Base-by-base conservation (phyloP, 23 tunicate genomes). In the Ascidia mentula region DNA sequence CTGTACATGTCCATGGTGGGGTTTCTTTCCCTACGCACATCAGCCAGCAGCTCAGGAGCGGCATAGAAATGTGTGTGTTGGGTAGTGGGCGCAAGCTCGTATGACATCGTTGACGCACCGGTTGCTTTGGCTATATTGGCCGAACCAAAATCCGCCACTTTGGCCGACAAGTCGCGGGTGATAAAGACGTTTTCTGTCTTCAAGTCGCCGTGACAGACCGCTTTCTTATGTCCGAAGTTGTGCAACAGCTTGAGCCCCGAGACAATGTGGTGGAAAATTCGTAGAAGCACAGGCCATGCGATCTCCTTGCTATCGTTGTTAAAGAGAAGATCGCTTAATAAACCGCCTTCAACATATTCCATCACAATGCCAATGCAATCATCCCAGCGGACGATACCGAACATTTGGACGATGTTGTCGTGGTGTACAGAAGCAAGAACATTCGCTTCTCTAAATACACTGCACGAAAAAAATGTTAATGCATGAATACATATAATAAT, bases 1-100 rank as follows among this genome's bases (percentile, higher is more conserved):
- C 75, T 71, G 75, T 71, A 71, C 75, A 71, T 35, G 13, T 71
- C 75, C 75, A 71, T 71, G 18, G 75, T 36, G 30, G 38, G 75
- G 13, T 35, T 71, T 34, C 75, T 34, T 18, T 71, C 13, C 2
- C 38, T 35, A 2, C n/a, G 30, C 37, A 35, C 38, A 71, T 71
- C 38, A 1, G 7, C 32, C 38, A 71, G 38, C 8, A 71, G 38
- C 13, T 71, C 75, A 4, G 75, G 75, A 28, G 75, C 75, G n/a
- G 75, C 75, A 31, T 71, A 71, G n/a, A 22, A 71, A n/a, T 33
- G 38, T 22, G 75, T 71, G 13, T 71, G 75, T 35, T 71, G 75
- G 2, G 75, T 71, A 3, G 75, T 71, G 4, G 75, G 75, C 34
- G 38, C 38, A 26, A 53, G 65, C 12, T 53, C 65, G 24, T 5